A percentile compares a stretch with the other conserved stretches of the same genome.
Conservation (phyloP, 2,797 vertebrate genomes). For the Ctenochaetus hawaiiensis region DNA sequence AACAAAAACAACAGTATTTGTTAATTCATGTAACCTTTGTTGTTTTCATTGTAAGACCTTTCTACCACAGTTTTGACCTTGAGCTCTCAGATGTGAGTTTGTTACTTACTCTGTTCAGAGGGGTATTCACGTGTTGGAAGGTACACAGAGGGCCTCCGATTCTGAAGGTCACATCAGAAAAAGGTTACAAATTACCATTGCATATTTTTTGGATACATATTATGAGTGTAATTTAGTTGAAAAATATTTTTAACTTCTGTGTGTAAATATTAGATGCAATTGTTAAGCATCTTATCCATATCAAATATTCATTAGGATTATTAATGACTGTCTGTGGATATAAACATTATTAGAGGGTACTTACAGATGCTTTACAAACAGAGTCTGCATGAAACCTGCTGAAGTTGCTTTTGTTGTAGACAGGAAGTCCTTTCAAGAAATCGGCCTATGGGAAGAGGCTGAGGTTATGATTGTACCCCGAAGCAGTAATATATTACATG, state of each 20-base stretch:
- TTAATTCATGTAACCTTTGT: no score
- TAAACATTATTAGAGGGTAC: constrained; percentile 49
- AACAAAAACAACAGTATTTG: no score
- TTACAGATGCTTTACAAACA: constrained; percentile 97
- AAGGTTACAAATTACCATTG: neutral
- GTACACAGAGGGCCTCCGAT: constrained; percentile 94
- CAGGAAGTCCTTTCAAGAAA: constrained; percentile 95
- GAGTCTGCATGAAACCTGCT: constrained; percentile 97
- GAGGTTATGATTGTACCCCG: neutral
- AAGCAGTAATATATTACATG: neutral
- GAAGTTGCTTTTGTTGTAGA: constrained; percentile 98
- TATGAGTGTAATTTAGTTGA: neutral
- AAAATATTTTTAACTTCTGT: neutral
- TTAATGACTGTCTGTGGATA: neutral
- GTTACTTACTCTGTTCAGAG: constrained; percentile 93
- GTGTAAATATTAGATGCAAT: neutral
- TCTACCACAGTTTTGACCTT: neutral
- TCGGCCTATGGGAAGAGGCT: constrained; percentile 88
- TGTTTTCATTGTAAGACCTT: no score
- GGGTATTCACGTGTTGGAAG: constrained; percentile 95
- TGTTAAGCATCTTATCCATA: neutral
- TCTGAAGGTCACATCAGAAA: constrained; percentile 80
- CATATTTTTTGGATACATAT: neutral
- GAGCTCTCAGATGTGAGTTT: neutral
- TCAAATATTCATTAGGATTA: neutral